phyloP scores from a whole-genome alignment of 2,888 invertebrate species.

The Aelia acuminata region DNA sequence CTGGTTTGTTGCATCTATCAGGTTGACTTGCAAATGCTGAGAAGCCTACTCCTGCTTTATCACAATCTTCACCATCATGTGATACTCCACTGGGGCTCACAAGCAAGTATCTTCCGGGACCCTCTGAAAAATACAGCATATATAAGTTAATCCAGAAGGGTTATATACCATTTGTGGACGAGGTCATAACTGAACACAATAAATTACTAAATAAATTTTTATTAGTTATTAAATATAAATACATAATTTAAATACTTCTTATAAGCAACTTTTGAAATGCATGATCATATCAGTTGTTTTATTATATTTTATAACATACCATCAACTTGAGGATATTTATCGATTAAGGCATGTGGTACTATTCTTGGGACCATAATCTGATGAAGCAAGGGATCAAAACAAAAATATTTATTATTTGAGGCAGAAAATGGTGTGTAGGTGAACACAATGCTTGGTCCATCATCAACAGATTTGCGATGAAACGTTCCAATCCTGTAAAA shows the following conservation, averaged over 20 bases:
- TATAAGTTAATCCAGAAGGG: not conserved
- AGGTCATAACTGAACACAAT: no score
- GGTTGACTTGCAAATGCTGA: slow-evolving; percentile 72
- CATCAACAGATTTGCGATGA: not conserved
- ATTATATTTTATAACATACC: not conserved
- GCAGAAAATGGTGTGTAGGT: not conserved
- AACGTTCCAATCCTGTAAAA: slow-evolving; percentile 40
- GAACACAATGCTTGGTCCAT: not conserved
- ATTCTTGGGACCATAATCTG: slow-evolving; percentile 12
- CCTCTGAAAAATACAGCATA: not conserved
- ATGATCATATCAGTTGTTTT: no score
- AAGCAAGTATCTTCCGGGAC: slow-evolving; percentile 69
- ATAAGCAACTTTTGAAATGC: no score
- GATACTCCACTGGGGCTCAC: slow-evolving; percentile 69
- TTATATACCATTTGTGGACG: no score
- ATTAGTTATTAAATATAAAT: no score
- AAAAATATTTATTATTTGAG: not conserved
- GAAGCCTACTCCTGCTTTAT: slow-evolving; percentile 72
- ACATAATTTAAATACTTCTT: no score
- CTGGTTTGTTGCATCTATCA: slow-evolving; percentile 69
- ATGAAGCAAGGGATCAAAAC: not conserved
- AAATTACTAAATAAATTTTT: no score
- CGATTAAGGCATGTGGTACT: not conserved
- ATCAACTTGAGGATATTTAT: slow-evolving; percentile 10
- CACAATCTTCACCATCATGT: slow-evolving; percentile 71